These are phyloP conservation scores for Theodoxus fluviatilis DNA, from an alignment of 2,888 invertebrate species.

Conservation along the genomic window DNA sequence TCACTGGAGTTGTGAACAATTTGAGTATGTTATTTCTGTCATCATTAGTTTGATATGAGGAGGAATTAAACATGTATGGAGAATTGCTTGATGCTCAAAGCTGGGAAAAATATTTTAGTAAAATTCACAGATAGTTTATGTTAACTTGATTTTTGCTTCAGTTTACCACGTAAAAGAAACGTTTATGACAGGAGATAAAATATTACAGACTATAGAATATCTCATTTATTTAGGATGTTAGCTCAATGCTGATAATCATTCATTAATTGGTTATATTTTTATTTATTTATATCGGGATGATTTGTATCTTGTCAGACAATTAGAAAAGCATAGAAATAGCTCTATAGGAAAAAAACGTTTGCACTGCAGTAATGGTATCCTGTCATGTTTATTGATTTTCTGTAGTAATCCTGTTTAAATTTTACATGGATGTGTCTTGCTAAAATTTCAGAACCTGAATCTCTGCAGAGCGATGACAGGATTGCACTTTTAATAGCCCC, in stretches of 20 bases:
- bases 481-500: constrained; percentile 35
- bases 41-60: background rate
- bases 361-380: background rate
- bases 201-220: too few species aligned
- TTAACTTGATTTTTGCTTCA: background rate
- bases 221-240: too few species aligned
- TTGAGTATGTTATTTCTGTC: constrained; percentile 25
- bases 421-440: too few species aligned
- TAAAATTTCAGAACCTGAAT: too few species aligned
- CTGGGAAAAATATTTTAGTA: background rate
- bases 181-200: too few species aligned
- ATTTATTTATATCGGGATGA: background rate
- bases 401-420: too few species aligned
- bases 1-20: constrained; percentile 26
- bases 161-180: background rate
- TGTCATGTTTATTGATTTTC: background rate
- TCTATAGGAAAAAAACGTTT: background rate
- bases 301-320: background rate
- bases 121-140: background rate
- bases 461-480: constrained; percentile 15
- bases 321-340: background rate
- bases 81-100: constrained; percentile 5
- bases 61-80: background rate
- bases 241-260: too few species aligned
- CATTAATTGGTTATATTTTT: background rate